Conservation (phyloP, 2,888 invertebrate species). For the Agonum fuliginosum region DNA sequence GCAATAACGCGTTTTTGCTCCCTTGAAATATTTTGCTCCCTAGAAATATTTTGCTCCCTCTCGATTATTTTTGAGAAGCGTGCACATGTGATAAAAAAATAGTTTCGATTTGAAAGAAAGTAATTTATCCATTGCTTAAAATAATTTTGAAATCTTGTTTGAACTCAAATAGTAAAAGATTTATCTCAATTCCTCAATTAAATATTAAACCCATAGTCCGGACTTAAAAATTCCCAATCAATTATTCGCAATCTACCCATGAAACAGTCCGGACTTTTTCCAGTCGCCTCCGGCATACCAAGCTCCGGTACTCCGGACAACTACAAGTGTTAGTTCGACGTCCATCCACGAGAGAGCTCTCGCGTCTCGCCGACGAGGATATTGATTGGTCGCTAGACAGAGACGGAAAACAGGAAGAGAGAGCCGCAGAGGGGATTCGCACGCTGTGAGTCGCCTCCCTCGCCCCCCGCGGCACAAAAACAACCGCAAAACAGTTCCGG, state of each 20-base stretch:
- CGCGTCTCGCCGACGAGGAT: conserved; percentile 27
- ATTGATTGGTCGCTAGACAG: conserved; percentile 40
- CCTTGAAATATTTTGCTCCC: too few relatives aligned
- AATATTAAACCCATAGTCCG: not conserved
- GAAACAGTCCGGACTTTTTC: conserved; percentile 10
- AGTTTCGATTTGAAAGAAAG: not conserved
- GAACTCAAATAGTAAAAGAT: not conserved
- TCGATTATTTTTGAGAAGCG: too few relatives aligned
- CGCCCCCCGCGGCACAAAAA: conserved; percentile 25
- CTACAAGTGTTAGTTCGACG: conserved; percentile 12
- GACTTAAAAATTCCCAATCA: conserved; percentile 30
- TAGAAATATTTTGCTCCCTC: too few relatives aligned
- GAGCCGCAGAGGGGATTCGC: conserved; percentile 25
- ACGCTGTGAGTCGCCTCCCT: conserved; percentile 23
- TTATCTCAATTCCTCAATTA: not conserved
- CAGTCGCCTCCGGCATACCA: conserved; percentile 3
- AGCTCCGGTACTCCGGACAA: not conserved
- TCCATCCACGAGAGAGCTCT: conserved; percentile 4
- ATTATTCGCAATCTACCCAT: conserved; percentile 27
- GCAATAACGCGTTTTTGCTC: too few relatives aligned
- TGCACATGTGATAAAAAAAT: too few relatives aligned
- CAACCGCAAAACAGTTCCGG: conserved; percentile 54
- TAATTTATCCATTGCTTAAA: not conserved
- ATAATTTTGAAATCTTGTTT: too few relatives aligned
- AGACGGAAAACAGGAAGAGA: conserved; percentile 13